Percentiles rank a stretch among this genome's conserved stretches.
Evolutionary conservation across 2,888 invertebrate species (phyloP).

Genomic region (Phortica magna): DNA sequence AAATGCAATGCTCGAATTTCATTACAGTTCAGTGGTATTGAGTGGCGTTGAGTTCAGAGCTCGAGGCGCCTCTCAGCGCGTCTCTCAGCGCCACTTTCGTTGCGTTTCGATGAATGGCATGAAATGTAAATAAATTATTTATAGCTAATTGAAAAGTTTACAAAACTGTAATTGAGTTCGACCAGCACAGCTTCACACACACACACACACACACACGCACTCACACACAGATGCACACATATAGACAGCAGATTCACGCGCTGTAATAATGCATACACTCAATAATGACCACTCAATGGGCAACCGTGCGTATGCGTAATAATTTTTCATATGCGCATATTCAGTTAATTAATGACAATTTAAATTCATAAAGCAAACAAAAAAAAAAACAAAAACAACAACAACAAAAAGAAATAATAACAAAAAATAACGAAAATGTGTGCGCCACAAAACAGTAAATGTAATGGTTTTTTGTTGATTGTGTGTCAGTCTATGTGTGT

Average conservation of each 20-base stretch:
- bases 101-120: slow-evolving; percentile 58
- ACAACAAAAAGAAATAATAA: slow-evolving; percentile 62
- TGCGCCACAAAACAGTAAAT: slow-evolving; percentile 6
- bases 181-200: slow-evolving; percentile 16
- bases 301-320: slow-evolving; percentile 57
- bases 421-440: slow-evolving; percentile 5
- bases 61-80: background rate
- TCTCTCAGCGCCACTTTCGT: background rate
- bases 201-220: slow-evolving; percentile 21
- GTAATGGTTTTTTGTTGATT: slow-evolving; percentile 5
- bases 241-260: slow-evolving; percentile 54
- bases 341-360: slow-evolving; percentile 75
- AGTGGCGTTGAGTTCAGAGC: slow-evolving; percentile 40
- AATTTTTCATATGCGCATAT: slow-evolving; percentile 46
- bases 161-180: slow-evolving; percentile 74
- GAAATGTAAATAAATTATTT: slow-evolving; percentile 71
- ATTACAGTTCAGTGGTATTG: slow-evolving; percentile 29
- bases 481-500: background rate
- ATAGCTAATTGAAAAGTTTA: slow-evolving; percentile 75
- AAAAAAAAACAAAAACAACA: slow-evolving; percentile 60
- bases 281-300: slow-evolving; percentile 11
- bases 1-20: slow-evolving; percentile 5
- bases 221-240: slow-evolving; percentile 36
- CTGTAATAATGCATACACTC: background rate
- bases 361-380: slow-evolving; percentile 73